A percentile compares a stretch with the other conserved stretches of the same genome.
These are phyloP conservation scores for Agonopterix subpropinquella DNA, from an alignment of 2,888 invertebrate genomes.

Conservation along the genomic window DNA sequence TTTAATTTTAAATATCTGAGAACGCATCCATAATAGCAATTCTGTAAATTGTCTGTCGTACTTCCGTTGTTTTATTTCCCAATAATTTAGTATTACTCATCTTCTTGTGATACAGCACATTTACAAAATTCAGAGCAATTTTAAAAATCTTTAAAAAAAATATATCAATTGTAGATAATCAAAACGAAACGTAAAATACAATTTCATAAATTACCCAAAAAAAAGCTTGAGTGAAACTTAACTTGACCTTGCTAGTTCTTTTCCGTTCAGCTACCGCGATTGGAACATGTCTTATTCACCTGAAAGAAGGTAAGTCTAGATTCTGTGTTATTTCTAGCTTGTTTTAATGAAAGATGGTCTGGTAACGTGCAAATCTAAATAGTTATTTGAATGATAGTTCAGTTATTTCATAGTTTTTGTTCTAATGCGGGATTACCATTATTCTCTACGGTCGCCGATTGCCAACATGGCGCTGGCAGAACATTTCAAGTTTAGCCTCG, in stretches of 20 bases:
- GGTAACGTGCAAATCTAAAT: constrained; percentile 11
- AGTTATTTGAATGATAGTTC: constrained; percentile 9
- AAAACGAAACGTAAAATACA: constrained; percentile 9
- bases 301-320: constrained; percentile 85
- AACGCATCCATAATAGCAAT: not conserved
- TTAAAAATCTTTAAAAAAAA: constrained; percentile 41
- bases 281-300: constrained; percentile 89
- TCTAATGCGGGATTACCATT: constrained; percentile 32
- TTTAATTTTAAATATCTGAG: not conserved
- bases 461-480: constrained; percentile 75
- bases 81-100: constrained; percentile 40
- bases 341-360: constrained; percentile 28
- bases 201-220: constrained; percentile 26
- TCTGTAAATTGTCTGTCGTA: constrained; percentile 30
- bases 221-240: constrained; percentile 67
- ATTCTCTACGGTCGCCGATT: constrained; percentile 62
- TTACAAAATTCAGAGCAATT: constrained; percentile 21
- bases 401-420: constrained; percentile 18
- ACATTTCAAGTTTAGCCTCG: constrained; percentile 49
- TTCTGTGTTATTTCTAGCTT: constrained; percentile 36
- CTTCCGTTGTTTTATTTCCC: constrained; percentile 58
- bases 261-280: constrained; percentile 86
- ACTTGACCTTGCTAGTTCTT: constrained; percentile 78
- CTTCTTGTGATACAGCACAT: constrained; percentile 24
- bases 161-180: constrained; percentile 25